These are phyloP conservation scores for Lymantria monacha DNA, from an alignment of 2,888 invertebrate genomes.

Conservation along the genomic window DNA sequence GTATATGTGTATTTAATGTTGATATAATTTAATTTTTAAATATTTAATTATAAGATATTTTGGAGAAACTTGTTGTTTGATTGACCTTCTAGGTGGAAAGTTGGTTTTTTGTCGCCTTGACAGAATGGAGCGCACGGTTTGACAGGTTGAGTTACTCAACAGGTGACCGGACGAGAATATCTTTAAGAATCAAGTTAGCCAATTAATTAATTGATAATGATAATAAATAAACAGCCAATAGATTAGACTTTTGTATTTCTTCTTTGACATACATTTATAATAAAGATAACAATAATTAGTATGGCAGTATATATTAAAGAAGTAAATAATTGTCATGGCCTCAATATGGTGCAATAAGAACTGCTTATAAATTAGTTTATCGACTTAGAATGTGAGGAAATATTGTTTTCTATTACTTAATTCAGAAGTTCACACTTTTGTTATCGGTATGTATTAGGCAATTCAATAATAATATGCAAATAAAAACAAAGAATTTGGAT, in stretches of 20 bases:
- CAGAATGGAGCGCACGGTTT: slow-evolving; percentile 55
- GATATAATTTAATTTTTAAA: slow-evolving; percentile 43
- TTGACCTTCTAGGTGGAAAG: slow-evolving; percentile 65
- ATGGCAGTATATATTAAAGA: background rate
- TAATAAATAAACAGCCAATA: background rate
- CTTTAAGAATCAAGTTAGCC: slow-evolving; percentile 18
- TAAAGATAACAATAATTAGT: background rate
- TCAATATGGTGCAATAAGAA: too few species aligned
- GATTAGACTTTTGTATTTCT: background rate
- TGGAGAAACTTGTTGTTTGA: slow-evolving; percentile 53
- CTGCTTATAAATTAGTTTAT: too few species aligned
- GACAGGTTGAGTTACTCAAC: slow-evolving; percentile 38
- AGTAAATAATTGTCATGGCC: too few species aligned
- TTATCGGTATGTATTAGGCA: too few species aligned
- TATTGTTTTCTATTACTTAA: too few species aligned
- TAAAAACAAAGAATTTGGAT: too few species aligned
- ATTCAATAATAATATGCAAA: too few species aligned
- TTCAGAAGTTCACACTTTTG: too few species aligned
- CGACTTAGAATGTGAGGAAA: too few species aligned
- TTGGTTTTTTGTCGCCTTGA: slow-evolving; percentile 58
- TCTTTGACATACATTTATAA: background rate
- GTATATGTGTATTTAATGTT: slow-evolving; percentile 33
- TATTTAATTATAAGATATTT: slow-evolving; percentile 58
- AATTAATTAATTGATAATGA: background rate
- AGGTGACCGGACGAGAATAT: slow-evolving; percentile 8